These are phyloP conservation scores for Alca torda DNA, from an alignment of 2,797 vertebrate species.

Conservation along the genomic window DNA sequence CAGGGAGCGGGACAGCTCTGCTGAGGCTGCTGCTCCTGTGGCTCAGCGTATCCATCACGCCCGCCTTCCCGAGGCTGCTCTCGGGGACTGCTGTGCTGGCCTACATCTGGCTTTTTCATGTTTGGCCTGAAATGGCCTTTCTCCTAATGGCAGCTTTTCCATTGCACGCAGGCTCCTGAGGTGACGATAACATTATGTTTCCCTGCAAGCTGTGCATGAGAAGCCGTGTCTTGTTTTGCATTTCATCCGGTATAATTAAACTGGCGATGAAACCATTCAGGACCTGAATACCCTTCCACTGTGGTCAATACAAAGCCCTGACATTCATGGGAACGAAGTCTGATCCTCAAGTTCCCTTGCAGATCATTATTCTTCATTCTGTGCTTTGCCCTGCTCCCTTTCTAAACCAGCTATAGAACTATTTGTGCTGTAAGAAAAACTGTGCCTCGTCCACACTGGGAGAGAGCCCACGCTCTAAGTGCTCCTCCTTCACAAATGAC, in stretches of 20 bases:
- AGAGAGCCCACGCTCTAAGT: not conserved
- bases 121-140: conserved; percentile 32
- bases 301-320: not conserved
- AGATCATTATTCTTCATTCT: not conserved
- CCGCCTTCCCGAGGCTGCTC: not conserved
- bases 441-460: not conserved
- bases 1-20: not conserved
- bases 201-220: not conserved
- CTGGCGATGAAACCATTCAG: not conserved
- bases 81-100: not conserved
- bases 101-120: conserved; percentile 20
- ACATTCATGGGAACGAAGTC: not conserved
- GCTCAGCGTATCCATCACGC: not conserved
- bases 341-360: not conserved
- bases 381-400: not conserved
- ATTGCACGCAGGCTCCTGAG: not conserved
- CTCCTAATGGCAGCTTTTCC: not conserved
- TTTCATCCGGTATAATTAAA: not conserved
- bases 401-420: not conserved
- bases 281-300: not conserved
- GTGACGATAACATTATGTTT: not conserved
- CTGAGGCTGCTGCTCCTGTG: not conserved
- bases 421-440: not conserved
- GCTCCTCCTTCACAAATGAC: not conserved
- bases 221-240: not conserved